Evolutionary conservation across 2,888 invertebrate genomes (phyloP), one percentile per base, ranked within the genome.

Genomic region (Lacanobia wlatinum): DNA sequence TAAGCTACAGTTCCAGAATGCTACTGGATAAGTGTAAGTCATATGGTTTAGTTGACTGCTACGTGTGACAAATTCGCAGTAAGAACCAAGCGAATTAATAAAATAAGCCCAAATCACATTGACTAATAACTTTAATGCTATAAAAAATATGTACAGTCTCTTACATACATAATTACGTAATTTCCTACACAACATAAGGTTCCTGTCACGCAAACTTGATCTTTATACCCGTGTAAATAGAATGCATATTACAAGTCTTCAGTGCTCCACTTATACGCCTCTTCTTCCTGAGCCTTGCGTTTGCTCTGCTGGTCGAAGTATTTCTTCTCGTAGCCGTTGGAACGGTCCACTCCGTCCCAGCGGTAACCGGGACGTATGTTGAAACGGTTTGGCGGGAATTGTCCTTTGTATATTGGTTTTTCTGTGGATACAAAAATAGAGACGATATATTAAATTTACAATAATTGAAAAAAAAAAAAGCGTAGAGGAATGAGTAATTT

Each of bases 311-410:
- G 96, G n/a, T 97, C 97, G 90, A 99, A 98, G 97, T 98, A 98
- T 88, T 98, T 98, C 87, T 97, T 98, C 92, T 99, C 99, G 91
- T 99, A 99, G 0, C 99, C 99, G 93, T 98, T 99, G 8, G 99
- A 99, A 34, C 99, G 96, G 93, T 99, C 99, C 0, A 99, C 99
- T 0, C 99, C 99, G 91, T 99, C 99, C 99, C 99, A 99, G 18
- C 99, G 97, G 93, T 99, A 98, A 0, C 99, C 99, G 0, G 99
- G 99, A 12, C 97, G 95, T 68, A 99, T 98, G 75, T 97, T 97
- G 94, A 98, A 99, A 1, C 99, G 97, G 95, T 99, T 99, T 18
- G 99, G 99, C 69, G 98, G 98, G 86, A 97, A 98, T 43, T 97
- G 97, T 0, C 99, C 99, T 88, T 97, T 97, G 92, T 99, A 99